phyloP scores from a whole-genome alignment of 1,140 invertebrate species.

The Metaphire vulgaris region DNA sequence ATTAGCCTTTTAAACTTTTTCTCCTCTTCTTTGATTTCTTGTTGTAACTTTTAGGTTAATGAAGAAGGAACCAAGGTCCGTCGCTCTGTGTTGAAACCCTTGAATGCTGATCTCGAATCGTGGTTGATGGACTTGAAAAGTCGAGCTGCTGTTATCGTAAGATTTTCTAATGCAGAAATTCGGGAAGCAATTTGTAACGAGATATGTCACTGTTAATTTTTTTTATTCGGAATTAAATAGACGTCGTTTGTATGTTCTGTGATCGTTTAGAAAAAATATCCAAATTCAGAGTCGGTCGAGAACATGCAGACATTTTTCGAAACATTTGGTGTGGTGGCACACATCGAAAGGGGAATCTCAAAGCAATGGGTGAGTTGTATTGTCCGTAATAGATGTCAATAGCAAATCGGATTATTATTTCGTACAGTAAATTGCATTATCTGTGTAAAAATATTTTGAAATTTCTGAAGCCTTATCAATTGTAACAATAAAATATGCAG shows the following conservation, averaged over 20 bases:
- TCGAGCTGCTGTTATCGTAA: background rate
- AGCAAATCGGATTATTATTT: too few species aligned
- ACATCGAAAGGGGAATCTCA: constrained; percentile 10
- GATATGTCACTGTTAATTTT: too few species aligned
- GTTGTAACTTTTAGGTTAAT: background rate
- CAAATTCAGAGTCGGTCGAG: constrained; percentile 13
- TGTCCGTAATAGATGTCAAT: too few species aligned
- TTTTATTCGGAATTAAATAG: too few species aligned
- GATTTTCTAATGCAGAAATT: background rate
- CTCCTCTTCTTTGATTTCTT: too few species aligned
- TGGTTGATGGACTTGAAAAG: background rate
- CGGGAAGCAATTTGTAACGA: too few species aligned
- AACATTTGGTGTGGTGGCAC: constrained; percentile 1
- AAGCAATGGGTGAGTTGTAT: background rate
- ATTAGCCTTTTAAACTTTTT: too few species aligned
- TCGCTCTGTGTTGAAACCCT: background rate
- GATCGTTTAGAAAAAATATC: constrained; percentile 14
- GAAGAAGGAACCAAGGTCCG: background rate
- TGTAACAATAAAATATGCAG: too few species aligned
- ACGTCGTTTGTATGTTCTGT: too few species aligned
- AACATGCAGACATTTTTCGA: constrained; percentile 15
- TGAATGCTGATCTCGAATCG: background rate
- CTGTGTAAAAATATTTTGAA: too few species aligned
- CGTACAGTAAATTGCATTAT: too few species aligned
- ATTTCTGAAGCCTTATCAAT: too few species aligned